Percentiles rank a stretch among this genome's conserved stretches.
Conservation (phyloP, 2,797 vertebrate species). For the Sebastolobus alascanus region DNA sequence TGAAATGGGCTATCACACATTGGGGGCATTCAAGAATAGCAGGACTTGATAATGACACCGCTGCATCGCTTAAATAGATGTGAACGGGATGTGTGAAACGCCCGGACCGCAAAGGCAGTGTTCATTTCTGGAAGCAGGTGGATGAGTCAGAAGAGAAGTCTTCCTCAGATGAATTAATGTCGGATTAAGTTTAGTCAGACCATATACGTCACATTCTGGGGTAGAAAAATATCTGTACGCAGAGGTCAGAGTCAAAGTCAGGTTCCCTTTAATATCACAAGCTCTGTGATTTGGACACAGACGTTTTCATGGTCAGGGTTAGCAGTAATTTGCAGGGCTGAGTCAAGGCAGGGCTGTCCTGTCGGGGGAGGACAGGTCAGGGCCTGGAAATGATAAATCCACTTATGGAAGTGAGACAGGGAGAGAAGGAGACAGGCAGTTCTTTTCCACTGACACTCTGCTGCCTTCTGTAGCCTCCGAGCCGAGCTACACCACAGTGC, state of each 20-base stretch:
- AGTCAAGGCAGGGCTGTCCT: constrained; percentile 59
- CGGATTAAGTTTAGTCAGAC: background rate
- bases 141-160: constrained; percentile 45
- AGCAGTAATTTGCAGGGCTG: constrained; percentile 65
- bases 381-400: constrained; percentile 78
- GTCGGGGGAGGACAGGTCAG: constrained; percentile 65
- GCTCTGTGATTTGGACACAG: constrained; percentile 49
- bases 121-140: constrained; percentile 53
- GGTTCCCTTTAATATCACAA: constrained; percentile 33
- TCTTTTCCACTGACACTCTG: constrained; percentile 47
- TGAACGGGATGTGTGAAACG: constrained; percentile 57
- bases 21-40: constrained; percentile 52
- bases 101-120: constrained; percentile 35
- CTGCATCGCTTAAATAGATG: constrained; percentile 56
- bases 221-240: constrained; percentile 6
- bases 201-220: background rate
- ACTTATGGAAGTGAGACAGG: constrained; percentile 63
- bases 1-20: constrained; percentile 61
- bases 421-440: constrained; percentile 45
- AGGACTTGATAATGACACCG: constrained; percentile 47
- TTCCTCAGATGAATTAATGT: constrained; percentile 11
- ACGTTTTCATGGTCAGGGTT: constrained; percentile 59
- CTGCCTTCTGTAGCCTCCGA: constrained; percentile 15
- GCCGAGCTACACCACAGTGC: background rate
- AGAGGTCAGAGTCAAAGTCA: constrained; percentile 47